Evolutionary conservation across 2,113 vertebrate species (phyloP).

Genomic region (Brienomyrus longianalis): DNA sequence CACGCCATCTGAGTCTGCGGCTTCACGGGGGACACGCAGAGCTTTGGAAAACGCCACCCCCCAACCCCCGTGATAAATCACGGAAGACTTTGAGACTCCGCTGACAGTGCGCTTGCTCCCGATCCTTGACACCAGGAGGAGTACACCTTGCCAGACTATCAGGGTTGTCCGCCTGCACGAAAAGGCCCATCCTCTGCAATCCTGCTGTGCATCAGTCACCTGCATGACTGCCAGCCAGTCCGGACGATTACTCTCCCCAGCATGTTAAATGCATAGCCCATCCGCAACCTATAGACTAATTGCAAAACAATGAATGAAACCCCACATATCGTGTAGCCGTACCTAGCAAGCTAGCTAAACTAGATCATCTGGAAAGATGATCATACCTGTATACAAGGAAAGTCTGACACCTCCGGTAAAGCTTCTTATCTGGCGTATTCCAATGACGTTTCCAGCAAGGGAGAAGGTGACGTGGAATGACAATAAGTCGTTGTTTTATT

Average conservation of each 20-base stretch:
- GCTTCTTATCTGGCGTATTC: not conserved
- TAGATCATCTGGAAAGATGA: not conserved
- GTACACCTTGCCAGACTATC: not conserved
- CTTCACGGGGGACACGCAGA: not conserved
- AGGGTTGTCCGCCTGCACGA: not conserved
- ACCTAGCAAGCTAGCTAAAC: constrained; percentile 3
- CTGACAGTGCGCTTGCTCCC: not conserved
- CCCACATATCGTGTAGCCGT: not conserved
- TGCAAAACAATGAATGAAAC: not conserved
- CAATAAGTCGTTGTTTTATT: not conserved
- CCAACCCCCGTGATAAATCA: not conserved
- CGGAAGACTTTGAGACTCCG: not conserved
- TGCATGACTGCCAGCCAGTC: not conserved
- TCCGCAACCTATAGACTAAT: not conserved
- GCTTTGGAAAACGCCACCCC: not conserved
- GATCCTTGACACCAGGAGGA: not conserved
- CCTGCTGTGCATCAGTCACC: not conserved
- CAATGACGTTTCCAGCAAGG: not conserved
- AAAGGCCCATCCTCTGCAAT: not conserved
- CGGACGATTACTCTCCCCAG: not conserved
- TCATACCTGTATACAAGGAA: not conserved
- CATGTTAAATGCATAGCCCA: not conserved
- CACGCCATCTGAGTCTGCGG: not conserved
- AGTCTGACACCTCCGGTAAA: not conserved
- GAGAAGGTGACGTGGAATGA: not conserved